Evolutionary conservation across 2,797 vertebrate species (phyloP), one percentile per base, ranked within the genome.

Genomic region (Picus viridis): DNA sequence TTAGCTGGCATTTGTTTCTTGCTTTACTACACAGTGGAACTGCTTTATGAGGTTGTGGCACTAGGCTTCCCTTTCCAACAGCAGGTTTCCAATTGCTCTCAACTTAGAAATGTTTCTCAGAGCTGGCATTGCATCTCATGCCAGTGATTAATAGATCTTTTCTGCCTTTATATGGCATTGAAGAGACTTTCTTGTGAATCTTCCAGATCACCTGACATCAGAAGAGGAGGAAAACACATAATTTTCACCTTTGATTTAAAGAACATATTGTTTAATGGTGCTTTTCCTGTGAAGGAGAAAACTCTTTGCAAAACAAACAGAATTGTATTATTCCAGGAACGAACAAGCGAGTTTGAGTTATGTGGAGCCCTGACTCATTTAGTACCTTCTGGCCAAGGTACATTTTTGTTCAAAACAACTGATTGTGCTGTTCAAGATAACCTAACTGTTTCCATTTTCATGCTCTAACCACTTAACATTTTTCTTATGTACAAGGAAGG

Each of bases 311-410:
- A 56, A 95, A 96, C 95, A 96, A 96, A 95, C 87, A 70, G 82
- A 77, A 95, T 90, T 95, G 93, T 95, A 7, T 90, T 95, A 89
- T 95, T 94, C 75, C 82, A 74, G 94, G 94, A 96, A 96, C 79
- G 77, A 36, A 29, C 5, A 2, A 74, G 89, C 23, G 72, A 65
- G 78, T 57, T 61, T 56, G 77, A 81, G 73, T 76, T 51, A 51
- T 85, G 79, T 72, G 56, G 90, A 81, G 43, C 82, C 89, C 76
- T 95, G 95, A 96, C 82, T 95, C 94, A 93, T 78, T 86, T 71
- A 69, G 86, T 64, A 27, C 3, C 5, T 90, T 93, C 87, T 92
- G 76, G 92, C 94, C 91, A 96, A 95, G 89, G 82, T 83, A 92
- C 79, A 75, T 77, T 93, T 85, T 53, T 75, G 68, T 88, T 90